These are phyloP conservation scores for Drosophila pruinosa DNA, from an alignment of 1,140 invertebrate genomes.

Conservation along the genomic window DNA sequence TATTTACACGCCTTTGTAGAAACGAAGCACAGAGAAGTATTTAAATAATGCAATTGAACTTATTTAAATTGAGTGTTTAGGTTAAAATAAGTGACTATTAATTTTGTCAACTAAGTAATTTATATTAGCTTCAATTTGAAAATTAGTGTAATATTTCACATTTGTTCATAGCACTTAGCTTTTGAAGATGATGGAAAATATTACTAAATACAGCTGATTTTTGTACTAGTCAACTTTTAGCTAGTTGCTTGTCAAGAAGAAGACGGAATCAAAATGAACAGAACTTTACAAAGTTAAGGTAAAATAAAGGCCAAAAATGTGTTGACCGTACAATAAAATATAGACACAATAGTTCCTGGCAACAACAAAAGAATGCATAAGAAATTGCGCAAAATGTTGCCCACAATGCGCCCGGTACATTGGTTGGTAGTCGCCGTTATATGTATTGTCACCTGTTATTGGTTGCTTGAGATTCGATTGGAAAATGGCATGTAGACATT, in stretches of 20 bases:
- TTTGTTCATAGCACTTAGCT: neutral
- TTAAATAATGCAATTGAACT: no score
- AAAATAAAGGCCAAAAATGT: slow-evolving; percentile 42
- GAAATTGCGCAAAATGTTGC: slow-evolving; percentile 66
- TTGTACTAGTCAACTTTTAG: slow-evolving; percentile 19
- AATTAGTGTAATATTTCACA: no score
- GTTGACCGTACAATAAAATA: neutral
- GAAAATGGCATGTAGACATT: slow-evolving; percentile 42
- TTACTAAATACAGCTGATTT: slow-evolving; percentile 25
- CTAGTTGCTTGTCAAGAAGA: slow-evolving; percentile 15
- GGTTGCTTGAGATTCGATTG: slow-evolving; percentile 54
- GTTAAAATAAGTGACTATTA: no score
- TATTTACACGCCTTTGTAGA: no score
- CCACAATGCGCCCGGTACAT: slow-evolving; percentile 56
- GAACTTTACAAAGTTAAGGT: slow-evolving; percentile 19
- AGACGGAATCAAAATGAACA: slow-evolving; percentile 35
- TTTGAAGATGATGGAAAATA: neutral
- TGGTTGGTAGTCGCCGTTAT: slow-evolving; percentile 52
- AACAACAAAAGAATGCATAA: slow-evolving; percentile 45
- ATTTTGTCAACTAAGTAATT: no score
- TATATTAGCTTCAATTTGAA: neutral
- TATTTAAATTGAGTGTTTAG: no score
- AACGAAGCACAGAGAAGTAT: no score
- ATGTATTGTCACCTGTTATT: slow-evolving; percentile 65
- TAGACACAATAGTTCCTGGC: slow-evolving; percentile 1